Base-by-base conservation (phyloP, 2,113 vertebrate species). In the Vidua chalybeata region DNA sequence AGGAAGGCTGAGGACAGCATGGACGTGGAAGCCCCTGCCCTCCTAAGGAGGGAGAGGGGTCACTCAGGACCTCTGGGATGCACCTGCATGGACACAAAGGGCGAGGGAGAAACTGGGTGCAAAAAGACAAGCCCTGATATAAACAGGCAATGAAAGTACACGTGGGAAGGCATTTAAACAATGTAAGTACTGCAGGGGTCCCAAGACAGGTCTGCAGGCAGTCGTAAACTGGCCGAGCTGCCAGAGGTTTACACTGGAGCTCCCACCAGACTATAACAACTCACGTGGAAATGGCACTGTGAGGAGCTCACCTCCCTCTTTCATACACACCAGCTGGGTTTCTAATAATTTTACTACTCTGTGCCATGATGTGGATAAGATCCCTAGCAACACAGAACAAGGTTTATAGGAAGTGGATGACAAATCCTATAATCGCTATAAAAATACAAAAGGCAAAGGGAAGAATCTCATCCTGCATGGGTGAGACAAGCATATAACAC, bases 71-170 rank as follows among this genome's bases (percentile, higher is more conserved):
- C 41, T 80, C 22, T 26, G 7, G 9, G 22, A 27, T 51, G 7
- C 2, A 2, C 11, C 33, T 43, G 8, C 28, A 64, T 7, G 20
- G 23, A 9, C 55, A 55, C 1, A 2, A 90, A 82, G 30, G 15
- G 17, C 0, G 0, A 48, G 22, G 43, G 35, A 80, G 18, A 31
- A 90, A 71, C 20, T 28, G 22, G 16, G 19, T 35, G 15, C 1
- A 2, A 66, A 55, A 72, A 31, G 11, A 72, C 28, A 48, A 95
- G 66, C 6, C 46, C 7, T 23, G 12, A 39, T 39, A 22, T 20
- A 35, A 80, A 56, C 21, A 61, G 11, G 28, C 20, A 84, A 27
- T 31, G 30, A 33, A 84, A 89, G 13, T 9, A 73, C 24, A 54
- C 0, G 0, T 18, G 22, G n/a, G 68, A 84, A 90, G 22, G 15